Evolutionary conservation across 2,888 invertebrate species (phyloP).

Genomic region (Coleophora deauratella): DNA sequence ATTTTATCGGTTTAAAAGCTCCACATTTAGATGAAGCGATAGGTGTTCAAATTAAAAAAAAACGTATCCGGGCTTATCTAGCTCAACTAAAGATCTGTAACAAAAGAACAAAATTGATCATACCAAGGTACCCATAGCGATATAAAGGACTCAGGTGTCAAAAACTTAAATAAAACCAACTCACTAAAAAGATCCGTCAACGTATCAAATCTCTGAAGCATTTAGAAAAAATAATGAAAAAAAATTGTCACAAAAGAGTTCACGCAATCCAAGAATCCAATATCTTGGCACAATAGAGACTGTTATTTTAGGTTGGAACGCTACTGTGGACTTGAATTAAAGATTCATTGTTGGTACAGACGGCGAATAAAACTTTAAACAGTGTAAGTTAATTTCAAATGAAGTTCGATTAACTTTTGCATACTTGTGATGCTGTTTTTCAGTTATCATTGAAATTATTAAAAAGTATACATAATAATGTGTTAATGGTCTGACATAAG

Average conservation of each 20-base stretch:
- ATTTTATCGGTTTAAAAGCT: no score
- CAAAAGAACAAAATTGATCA: slow-evolving; percentile 30
- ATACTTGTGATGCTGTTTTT: no score
- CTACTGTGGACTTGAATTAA: slow-evolving; percentile 39
- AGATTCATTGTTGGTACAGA: slow-evolving; percentile 24
- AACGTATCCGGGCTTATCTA: no score
- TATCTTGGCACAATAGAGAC: slow-evolving; percentile 42
- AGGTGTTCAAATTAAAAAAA: no score
- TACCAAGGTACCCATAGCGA: slow-evolving; percentile 40
- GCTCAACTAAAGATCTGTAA: not conserved
- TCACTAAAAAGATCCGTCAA: slow-evolving; percentile 53
- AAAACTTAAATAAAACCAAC: slow-evolving; percentile 44
- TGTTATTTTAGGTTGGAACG: slow-evolving; percentile 60
- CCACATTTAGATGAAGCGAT: no score
- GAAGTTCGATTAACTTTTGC: no score
- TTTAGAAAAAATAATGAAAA: slow-evolving; percentile 26
- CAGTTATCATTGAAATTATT: no score
- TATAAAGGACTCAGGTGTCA: slow-evolving; percentile 63
- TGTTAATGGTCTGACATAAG: no score
- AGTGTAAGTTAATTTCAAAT: no score
- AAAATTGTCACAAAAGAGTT: slow-evolving; percentile 47
- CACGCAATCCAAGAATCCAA: slow-evolving; percentile 62
- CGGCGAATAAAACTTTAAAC: not conserved
- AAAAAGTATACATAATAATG: no score
- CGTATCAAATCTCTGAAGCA: slow-evolving; percentile 56